Evolutionary conservation across 2,888 invertebrate genomes (phyloP), one percentile per base, ranked within the genome.

Genomic region (Pseudolycoriella hygida): DNA sequence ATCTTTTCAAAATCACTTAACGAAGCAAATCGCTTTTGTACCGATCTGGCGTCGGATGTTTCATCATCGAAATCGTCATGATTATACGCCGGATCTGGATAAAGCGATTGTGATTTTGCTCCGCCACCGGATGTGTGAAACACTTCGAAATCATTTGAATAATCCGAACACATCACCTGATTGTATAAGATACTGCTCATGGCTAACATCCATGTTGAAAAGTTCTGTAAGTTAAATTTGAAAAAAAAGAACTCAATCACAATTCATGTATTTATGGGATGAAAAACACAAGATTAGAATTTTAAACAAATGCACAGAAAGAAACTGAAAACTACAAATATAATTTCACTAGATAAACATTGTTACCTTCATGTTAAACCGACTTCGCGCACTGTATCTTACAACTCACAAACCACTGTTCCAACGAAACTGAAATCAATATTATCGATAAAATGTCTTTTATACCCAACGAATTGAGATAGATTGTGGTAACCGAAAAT

Each of bases 81-180:
- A 17, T 17, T 39, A 5, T 17, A 14, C 5, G n/a, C 25, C 11
- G 25, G 30, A 15, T 18, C 17, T n/a, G 42, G 42, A 30, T 43
- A 34, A 17, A 43, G n/a, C 17, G 43, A 43, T 34, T 43, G 43
- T 6, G 43, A 43, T 34, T 14, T 5, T 12, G 12, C 8, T 15
- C 30, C 30, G 18, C 18, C 10, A 17, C 32, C 34, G 18, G 15
- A 15, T n/a, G 43, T 4, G 8, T 34, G 32, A 43, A 43, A 43
- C 17, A 43, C 30, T 34, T 43, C 43, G 17, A 42, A 17, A 17
- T 42, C 42, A 42, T 41, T 25, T 8, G 25, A 25, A 25, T 25
- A 25, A 25, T 25, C 25, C 25, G 25, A 25, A 25, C 25, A 25
- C 25, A 25, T 25, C 25, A 25, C 25, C 25, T 25, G 25, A 25